Evolutionary conservation across 2,113 vertebrate species (phyloP), one percentile per base, ranked within the genome.

Genomic region (Sitta europaea): DNA sequence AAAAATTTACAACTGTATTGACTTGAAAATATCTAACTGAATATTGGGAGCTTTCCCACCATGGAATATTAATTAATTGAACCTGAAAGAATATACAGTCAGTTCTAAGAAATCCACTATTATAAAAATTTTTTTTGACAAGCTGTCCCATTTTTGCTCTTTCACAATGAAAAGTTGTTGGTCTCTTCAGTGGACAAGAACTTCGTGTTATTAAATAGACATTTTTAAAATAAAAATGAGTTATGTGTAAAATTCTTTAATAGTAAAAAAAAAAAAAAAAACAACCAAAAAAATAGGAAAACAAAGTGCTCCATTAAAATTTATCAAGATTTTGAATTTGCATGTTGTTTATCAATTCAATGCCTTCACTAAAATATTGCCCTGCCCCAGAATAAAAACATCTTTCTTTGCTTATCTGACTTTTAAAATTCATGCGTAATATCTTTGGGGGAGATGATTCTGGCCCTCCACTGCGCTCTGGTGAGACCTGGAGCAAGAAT

Each of bases 381-480:
- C 31, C 25, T n/a, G n/a, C n/a, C n/a, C n/a, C 17, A n/a, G 20
- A 71, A 35, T 21, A 76, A 66, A 45, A 74, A n/a, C 9, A 68
- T 23, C 8, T 66, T 78, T 85, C 35, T 43, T 42, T 50, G 10
- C 5, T 77, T 68, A 28, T 70, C 48, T 74, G 68, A 65, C 61
- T 73, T 91, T 22, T 35, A 51, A 80, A 83, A 40, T 21, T 48
- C 25, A 22, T 48, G 31, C 1, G 1, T 48, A 40, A 12, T 33
- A 54, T 62, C 15, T 40, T 13, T 24, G 29, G 33, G 16, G 40
- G 16, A 62, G 29, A 21, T 31, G 11, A 55, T 31, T 48, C 35
- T 40, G 13, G 11, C 35, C 4, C 16, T 48, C 35, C 25, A 22
- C 31, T 22, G 16, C 0, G 0, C 63, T 40, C 29, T 27, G 24